Conservation (phyloP, 2,113 vertebrate species). For the Ctenomys sociabilis region DNA sequence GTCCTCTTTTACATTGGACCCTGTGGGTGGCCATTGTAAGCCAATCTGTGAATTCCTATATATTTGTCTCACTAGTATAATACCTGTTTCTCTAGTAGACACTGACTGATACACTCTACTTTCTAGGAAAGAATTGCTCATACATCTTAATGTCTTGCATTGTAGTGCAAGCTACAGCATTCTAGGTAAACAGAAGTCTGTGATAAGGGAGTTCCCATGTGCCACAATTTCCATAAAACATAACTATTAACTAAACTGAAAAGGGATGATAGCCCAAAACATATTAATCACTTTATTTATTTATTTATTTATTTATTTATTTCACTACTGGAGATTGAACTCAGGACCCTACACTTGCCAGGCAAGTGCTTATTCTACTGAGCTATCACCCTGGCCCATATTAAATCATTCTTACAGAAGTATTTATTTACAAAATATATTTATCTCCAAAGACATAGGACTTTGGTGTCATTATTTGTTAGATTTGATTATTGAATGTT, state of each 20-base stretch:
- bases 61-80: neutral
- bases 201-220: neutral
- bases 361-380: too few species aligned
- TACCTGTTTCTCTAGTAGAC: neutral
- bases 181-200: neutral
- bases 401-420: neutral
- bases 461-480: neutral
- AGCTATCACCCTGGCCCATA: too few species aligned
- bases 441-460: neutral
- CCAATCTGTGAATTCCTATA: neutral
- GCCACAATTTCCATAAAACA: conserved; percentile 19
- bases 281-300: too few species aligned
- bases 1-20: neutral
- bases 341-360: too few species aligned
- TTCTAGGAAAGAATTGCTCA: conserved; percentile 12
- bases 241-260: conserved; percentile 14
- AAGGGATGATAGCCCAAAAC: neutral
- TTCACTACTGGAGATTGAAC: too few species aligned
- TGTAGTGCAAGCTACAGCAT: neutral
- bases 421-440: conserved; percentile 2
- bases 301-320: too few species aligned
- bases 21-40: neutral
- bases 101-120: neutral
- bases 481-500: neutral
- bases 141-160: neutral